Base-by-base conservation (phyloP, 2,797 vertebrate genomes). In the Carapus acus region DNA sequence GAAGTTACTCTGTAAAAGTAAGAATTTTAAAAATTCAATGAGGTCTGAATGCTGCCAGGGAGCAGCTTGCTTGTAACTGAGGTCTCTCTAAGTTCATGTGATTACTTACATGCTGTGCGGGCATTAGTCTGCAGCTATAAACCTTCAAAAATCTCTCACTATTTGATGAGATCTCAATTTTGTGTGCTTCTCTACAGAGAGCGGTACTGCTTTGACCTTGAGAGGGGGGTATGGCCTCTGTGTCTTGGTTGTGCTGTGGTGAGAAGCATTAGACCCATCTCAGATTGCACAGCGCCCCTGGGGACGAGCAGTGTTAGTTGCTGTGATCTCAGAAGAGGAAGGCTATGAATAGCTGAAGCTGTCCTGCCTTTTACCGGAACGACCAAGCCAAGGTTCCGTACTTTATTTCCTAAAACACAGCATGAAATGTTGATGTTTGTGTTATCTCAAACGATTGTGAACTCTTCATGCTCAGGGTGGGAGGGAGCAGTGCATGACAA, bases 251-350 rank as follows among this genome's bases (percentile, higher is more conserved):
- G 49, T 51, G 50, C 73, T 64, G 74, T 53, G 65, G 80, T 80
- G 69, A 77, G 76, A 83, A 76, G 81, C 80, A 85, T 88, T 86
- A 88, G 79, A 69, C 74, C 58, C 40, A 66, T 80, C 85, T 88
- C 84, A 54, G 67, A 78, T 86, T 87, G 80, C 83, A 85, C 52
- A 39, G 49, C 27, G 49, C 38, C 57, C 46, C 68, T 56, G 11
- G 81, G 76, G 83, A 81, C 65, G 23, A 67, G 40, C 68, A 63
- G 68, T 36, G 34, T 77, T 60, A 65, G 73, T 66, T 61, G 74
- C 82, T 67, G 65, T 56, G 73, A 78, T 74, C 72, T 54, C 60
- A 58, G 62, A 68, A 60, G 72, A 79, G 75, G 80, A 81, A 77
- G 56, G 64, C 85, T 81, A 85, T 78, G 82, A 85, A 87, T 85